These are phyloP conservation scores for Drosophila lutescens DNA, from an alignment of 2,888 invertebrate genomes.

Conservation along the genomic window DNA sequence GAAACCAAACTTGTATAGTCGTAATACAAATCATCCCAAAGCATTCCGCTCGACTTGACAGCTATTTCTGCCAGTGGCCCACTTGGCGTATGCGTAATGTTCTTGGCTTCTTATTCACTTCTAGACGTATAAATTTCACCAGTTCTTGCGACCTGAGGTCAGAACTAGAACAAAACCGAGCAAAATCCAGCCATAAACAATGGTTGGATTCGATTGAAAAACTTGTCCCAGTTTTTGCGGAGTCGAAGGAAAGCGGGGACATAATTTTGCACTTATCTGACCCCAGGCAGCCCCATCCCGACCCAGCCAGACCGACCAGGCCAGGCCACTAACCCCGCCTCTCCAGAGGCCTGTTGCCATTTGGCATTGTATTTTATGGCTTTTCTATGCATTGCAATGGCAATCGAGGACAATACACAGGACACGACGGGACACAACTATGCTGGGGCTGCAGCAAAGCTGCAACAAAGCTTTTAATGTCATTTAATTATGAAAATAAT, in stretches of 20 bases:
- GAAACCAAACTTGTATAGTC: constrained; percentile 21
- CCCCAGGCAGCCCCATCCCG: constrained; percentile 49
- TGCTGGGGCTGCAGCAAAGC: constrained; percentile 10
- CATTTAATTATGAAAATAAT: constrained; percentile 70
- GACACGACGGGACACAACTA: constrained; percentile 4
- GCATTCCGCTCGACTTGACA: constrained; percentile 30
- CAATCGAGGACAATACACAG: constrained; percentile 42
- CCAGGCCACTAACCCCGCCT: constrained; percentile 16
- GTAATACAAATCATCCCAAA: neutral
- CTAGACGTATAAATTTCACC: constrained; percentile 45
- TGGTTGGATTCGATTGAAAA: constrained; percentile 66
- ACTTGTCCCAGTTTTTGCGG: constrained; percentile 48
- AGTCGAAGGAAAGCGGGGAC: constrained; percentile 34
- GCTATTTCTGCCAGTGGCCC: constrained; percentile 26
- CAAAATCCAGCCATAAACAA: constrained; percentile 54
- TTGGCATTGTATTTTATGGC: constrained; percentile 58
- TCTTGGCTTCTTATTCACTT: neutral
- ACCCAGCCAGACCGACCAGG: neutral
- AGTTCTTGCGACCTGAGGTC: constrained; percentile 46
- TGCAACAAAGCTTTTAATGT: constrained; percentile 51
- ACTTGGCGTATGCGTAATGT: constrained; percentile 49
- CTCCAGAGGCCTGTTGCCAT: constrained; percentile 37
- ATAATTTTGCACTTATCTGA: constrained; percentile 76
- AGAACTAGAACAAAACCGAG: constrained; percentile 49
- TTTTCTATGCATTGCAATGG: constrained; percentile 65